Evolutionary conservation across 92 coral and sea anemone species (phyloP).

Genomic region (Ricordea florida): DNA sequence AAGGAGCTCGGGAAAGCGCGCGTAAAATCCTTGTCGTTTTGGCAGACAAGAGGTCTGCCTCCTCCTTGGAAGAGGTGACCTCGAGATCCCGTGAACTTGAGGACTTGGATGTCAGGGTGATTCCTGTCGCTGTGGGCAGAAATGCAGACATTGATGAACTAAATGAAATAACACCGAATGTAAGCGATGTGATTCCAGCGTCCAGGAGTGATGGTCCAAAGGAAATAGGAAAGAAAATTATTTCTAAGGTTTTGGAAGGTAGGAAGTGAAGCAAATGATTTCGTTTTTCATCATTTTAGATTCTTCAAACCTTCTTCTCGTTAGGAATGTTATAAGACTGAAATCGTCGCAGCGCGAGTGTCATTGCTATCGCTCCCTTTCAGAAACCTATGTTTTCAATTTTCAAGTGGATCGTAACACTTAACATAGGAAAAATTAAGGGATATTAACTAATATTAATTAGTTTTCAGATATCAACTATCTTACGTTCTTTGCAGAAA

Average conservation of each 20-base stretch:
- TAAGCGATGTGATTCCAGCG: constrained; percentile 19
- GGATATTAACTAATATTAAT: no score
- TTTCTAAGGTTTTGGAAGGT: constrained; percentile 75
- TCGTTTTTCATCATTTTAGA: no score
- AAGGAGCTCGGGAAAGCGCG: constrained; percentile 59
- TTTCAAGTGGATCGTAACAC: no score
- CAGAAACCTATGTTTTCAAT: no score
- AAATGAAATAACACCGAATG: constrained; percentile 43
- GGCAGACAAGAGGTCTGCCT: constrained; percentile 74
- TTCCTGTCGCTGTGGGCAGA: constrained; percentile 69
- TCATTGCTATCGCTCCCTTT: no score
- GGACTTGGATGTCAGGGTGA: constrained; percentile 59
- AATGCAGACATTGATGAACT: constrained; percentile 62
- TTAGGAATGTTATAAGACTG: no score
- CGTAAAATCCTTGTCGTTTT: constrained; percentile 79
- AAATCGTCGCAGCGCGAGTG: no score
- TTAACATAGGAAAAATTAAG: no score
- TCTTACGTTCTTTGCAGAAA: no score
- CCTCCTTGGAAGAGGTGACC: constrained; percentile 5
- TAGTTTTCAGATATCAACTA: no score
- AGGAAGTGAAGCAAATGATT: background rate
- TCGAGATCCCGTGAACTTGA: constrained; percentile 2
- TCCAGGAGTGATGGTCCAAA: constrained; percentile 37
- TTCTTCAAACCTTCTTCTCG: no score
- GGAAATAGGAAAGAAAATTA: constrained; percentile 51